Evolutionary conservation across 2,888 invertebrate genomes (phyloP).

Genomic region (Drosophila robusta): DNA sequence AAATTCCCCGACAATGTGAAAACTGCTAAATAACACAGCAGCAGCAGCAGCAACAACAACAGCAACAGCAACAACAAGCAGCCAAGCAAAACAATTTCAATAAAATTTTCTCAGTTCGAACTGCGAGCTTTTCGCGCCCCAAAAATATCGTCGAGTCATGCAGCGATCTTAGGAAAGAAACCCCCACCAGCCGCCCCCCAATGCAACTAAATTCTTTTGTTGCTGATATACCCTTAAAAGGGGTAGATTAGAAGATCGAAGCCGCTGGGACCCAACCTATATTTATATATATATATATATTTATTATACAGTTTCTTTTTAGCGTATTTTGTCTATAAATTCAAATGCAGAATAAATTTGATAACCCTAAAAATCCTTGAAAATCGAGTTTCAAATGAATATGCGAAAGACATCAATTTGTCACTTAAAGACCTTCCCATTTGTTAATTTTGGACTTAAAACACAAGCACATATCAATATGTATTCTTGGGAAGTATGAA

Average conservation of each 20-base stretch:
- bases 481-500: too few relatives aligned
- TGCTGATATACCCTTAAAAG: background rate
- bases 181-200: background rate
- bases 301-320: too few relatives aligned
- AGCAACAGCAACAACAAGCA: slow-evolving; percentile 11
- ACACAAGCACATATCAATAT: too few relatives aligned
- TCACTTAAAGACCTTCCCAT: too few relatives aligned
- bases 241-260: background rate
- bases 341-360: too few relatives aligned
- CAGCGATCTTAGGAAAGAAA: slow-evolving; percentile 1
- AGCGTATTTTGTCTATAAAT: too few relatives aligned
- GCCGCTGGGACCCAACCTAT: too few relatives aligned
- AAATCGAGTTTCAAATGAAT: too few relatives aligned
- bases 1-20: slow-evolving; percentile 44
- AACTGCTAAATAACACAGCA: slow-evolving; percentile 35
- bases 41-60: slow-evolving; percentile 8
- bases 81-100: slow-evolving; percentile 33
- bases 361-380: too few relatives aligned
- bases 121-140: slow-evolving; percentile 4
- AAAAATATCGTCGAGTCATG: slow-evolving; percentile 32
- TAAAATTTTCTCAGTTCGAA: slow-evolving; percentile 42
- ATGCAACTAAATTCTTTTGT: background rate
- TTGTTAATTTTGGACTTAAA: too few relatives aligned
- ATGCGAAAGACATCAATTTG: too few relatives aligned
- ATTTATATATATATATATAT: too few relatives aligned